These are phyloP conservation scores for Ataeniobius toweri DNA, from an alignment of 2,797 vertebrate genomes.

Conservation along the genomic window DNA sequence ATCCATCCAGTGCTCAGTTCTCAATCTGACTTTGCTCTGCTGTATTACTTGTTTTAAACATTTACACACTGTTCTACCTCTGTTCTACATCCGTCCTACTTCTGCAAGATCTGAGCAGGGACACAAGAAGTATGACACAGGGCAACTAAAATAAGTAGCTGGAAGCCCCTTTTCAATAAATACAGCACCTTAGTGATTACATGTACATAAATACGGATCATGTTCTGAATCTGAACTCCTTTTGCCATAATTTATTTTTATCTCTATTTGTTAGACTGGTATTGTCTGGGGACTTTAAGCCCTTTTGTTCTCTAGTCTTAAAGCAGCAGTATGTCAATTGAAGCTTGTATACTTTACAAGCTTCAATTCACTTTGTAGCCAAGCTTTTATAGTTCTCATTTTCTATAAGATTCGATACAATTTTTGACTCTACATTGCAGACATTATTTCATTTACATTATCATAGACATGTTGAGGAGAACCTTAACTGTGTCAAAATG, in stretches of 20 bases:
- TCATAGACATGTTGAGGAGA: not conserved
- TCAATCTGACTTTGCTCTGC: slow-evolving; percentile 28
- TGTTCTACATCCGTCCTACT: not conserved
- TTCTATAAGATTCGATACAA: not conserved
- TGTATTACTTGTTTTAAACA: slow-evolving; percentile 19
- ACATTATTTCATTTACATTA: not conserved
- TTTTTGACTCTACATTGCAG: not conserved
- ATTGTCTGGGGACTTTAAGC: slow-evolving; percentile 6
- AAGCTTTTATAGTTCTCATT: not conserved
- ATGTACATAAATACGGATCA: slow-evolving; percentile 1
- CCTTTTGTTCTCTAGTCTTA: not conserved
- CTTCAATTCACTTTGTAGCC: not conserved
- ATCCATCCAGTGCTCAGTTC: slow-evolving; percentile 31
- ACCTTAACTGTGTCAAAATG: not conserved
- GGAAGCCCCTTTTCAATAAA: not conserved
- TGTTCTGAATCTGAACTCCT: not conserved
- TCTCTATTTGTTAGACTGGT: not conserved
- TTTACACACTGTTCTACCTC: slow-evolving; percentile 13
- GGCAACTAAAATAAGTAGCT: not conserved
- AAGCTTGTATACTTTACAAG: not conserved
- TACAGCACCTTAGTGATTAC: not conserved
- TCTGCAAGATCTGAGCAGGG: not conserved
- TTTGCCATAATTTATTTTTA: not conserved
- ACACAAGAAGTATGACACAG: not conserved
- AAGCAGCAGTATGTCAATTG: not conserved